phyloP scores from a whole-genome alignment of 2,113 vertebrate genomes.

The Psittacara wagleri region DNA sequence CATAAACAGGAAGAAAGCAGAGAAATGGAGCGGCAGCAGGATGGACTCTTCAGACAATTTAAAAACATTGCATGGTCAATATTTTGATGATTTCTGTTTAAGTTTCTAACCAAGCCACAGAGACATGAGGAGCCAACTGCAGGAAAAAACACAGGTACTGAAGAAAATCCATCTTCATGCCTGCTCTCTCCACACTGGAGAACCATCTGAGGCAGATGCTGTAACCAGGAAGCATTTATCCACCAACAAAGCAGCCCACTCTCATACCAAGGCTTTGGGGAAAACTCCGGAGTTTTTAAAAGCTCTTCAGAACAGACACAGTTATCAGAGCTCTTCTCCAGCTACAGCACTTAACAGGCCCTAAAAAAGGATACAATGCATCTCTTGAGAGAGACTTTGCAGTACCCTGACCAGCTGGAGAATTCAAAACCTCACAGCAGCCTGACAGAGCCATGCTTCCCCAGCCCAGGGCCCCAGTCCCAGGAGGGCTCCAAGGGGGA shows the following conservation, averaged over 20 bases:
- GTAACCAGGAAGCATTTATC: not conserved
- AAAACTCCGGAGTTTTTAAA: constrained; percentile 1
- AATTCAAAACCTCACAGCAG: constrained; percentile 17
- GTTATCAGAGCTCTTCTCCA: constrained; percentile 4
- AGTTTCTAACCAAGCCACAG: not conserved
- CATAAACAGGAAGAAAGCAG: constrained; percentile 32
- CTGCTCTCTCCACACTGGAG: not conserved
- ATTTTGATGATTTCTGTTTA: not conserved
- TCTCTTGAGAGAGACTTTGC: not conserved
- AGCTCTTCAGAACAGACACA: not conserved
- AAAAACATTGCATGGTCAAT: not conserved
- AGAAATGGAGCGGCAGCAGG: not conserved
- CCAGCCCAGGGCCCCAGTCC: not conserved
- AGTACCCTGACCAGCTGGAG: constrained; percentile 26
- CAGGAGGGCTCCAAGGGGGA: not conserved
- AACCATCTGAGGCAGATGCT: not conserved
- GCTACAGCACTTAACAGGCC: constrained; percentile 20
- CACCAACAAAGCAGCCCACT: not conserved
- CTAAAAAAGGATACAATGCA: constrained; percentile 44
- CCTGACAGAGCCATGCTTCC: not conserved
- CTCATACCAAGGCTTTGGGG: not conserved
- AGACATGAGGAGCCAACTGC: not conserved
- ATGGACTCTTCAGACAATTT: not conserved
- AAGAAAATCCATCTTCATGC: not conserved
- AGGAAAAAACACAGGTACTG: not conserved